Evolutionary conservation across 2,113 vertebrate species (phyloP), one percentile per base, ranked within the genome.

Genomic region (Anguilla japonica): DNA sequence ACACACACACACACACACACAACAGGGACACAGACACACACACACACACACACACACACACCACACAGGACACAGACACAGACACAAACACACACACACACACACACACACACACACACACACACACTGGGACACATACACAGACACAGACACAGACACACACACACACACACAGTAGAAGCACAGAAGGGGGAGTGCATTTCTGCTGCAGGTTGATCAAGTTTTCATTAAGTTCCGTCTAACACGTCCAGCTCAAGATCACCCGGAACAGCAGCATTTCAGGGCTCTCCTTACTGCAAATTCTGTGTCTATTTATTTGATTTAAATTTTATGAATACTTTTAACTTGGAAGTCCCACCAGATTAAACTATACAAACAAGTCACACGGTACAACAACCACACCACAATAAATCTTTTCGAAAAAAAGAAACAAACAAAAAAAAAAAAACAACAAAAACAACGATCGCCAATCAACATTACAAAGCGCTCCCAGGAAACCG

Each of bases 61-160:
- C 43, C 3, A 46, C 43, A 46, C 43, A 46, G 43, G 8, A 46
- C 75, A 71, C 56, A 41, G 2, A 83, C 6, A 85, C 75, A 87
- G 85, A 87, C n/a, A 75, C 84, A 86, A 88, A 83, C 26, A 63
- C 41, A 83, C 43, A 60, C 41, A 82, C 78, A 67, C 34, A 67
- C 8, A 81, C 84, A 88, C 78, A 83, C 57, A 83, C 80, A 84
- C 57, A 60, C n/a, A n/a, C n/a, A n/a, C n/a, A 83, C n/a, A 67
- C 41, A 83, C 75, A 81, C n/a, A 82, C 79, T 67, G 34, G 67
- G 1, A 83, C 85, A 88, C 57, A 82, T 41, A 83, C 57, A 84
- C 57, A 60, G 15, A 60, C 57, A 60, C 13, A 60, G 5, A 60
- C 13, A 60, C 46, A 60, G 15, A 60, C 13, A 60, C 57, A 60